phyloP scores from a whole-genome alignment of 2,113 vertebrate species.

The Dipodomys ordii region DNA sequence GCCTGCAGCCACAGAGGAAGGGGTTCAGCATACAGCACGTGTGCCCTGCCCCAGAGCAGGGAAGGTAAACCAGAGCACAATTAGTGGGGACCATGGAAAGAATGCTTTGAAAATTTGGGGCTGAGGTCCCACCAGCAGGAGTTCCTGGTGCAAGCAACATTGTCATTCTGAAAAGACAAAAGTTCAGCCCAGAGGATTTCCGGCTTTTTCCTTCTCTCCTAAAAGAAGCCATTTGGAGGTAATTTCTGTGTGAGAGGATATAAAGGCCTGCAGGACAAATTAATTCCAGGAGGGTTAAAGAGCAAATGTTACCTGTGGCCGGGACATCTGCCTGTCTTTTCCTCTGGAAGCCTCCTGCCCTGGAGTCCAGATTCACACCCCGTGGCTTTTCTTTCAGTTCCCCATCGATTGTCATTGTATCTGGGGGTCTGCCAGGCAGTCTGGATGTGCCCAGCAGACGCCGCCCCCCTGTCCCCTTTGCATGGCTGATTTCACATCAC shows the following conservation, averaged over 20 bases:
- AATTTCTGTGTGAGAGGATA: background rate
- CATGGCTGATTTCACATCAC: background rate
- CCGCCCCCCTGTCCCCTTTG: background rate
- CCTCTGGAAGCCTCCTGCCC: background rate
- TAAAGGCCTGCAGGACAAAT: background rate
- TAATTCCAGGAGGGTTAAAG: background rate
- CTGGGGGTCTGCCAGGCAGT: background rate
- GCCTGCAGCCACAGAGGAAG: too few species aligned
- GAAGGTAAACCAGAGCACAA: background rate
- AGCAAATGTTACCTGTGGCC: background rate
- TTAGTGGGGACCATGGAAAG: background rate
- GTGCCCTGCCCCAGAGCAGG: rapidly evolving
- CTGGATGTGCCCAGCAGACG: too few species aligned
- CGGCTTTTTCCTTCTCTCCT: background rate
- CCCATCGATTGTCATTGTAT: background rate
- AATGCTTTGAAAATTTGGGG: background rate
- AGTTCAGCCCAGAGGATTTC: background rate
- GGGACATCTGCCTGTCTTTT: background rate
- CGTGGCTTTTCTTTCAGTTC: background rate
- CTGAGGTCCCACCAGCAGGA: rapidly evolving
- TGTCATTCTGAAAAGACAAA: background rate
- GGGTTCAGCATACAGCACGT: too few species aligned
- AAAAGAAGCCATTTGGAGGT: background rate
- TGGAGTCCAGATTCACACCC: background rate
- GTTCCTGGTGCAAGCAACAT: rapidly evolving